A percentile compares a stretch with the other conserved stretches of the same genome.
Evolutionary conservation across 2,888 invertebrate species (phyloP).

Genomic region (Lasioglossum vierecki): DNA sequence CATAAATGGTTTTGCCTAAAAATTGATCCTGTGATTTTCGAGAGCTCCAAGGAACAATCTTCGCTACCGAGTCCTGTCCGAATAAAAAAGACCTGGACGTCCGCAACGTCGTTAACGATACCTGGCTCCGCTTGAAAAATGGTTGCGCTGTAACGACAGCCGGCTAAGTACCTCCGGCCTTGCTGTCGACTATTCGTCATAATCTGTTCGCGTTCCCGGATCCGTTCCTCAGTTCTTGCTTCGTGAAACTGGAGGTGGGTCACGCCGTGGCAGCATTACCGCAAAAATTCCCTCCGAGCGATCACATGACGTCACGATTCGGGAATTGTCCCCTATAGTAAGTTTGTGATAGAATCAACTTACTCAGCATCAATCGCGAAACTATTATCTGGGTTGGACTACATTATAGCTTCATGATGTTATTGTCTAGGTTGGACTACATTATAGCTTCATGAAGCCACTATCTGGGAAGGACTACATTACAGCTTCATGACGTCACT

Average conservation of each 20-base stretch:
- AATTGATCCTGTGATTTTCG: constrained; percentile 22
- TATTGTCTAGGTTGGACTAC: too few species aligned
- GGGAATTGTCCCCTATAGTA: not conserved
- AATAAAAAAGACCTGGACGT: not conserved
- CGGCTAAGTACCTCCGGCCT: constrained; percentile 52
- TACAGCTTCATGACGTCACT: not conserved
- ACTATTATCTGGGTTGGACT: not conserved
- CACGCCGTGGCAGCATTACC: not conserved
- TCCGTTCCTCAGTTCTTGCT: constrained; percentile 9
- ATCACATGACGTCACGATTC: not conserved
- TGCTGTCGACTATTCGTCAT: constrained; percentile 63
- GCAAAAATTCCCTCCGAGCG: not conserved
- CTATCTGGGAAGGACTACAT: not conserved
- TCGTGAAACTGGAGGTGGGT: constrained; percentile 7
- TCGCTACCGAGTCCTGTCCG: constrained; percentile 42
- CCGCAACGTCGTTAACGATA: constrained; percentile 62
- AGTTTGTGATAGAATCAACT: too few species aligned
- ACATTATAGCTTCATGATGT: too few species aligned
- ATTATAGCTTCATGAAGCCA: not conserved
- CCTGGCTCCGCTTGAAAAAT: constrained; percentile 62
- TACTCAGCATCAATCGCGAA: not conserved
- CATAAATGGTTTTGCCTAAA: not conserved
- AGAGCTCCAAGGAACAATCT: constrained; percentile 21
- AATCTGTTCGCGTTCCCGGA: constrained; percentile 54
- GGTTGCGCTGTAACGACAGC: constrained; percentile 55